Evolutionary conservation across 2,113 vertebrate genomes (phyloP).

Genomic region (Micromys minutus): DNA sequence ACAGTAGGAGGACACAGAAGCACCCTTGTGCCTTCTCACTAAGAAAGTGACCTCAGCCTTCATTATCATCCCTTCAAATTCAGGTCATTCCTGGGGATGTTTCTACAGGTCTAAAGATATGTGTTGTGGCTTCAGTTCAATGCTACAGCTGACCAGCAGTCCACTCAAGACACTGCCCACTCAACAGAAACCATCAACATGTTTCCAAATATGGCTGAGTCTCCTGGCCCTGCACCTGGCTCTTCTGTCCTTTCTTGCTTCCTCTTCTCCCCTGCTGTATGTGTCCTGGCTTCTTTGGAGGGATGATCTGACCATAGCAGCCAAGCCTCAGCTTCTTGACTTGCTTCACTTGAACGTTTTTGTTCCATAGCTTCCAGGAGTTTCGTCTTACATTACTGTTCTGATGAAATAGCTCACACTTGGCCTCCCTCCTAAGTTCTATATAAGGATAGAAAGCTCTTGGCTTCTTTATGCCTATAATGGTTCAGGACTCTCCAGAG

Average conservation of each 20-base stretch:
- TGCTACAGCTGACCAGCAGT: background rate
- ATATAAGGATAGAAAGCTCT: slow-evolving; percentile 50
- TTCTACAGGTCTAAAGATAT: background rate
- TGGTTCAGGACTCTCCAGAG: slow-evolving; percentile 59
- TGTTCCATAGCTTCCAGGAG: slow-evolving; percentile 42
- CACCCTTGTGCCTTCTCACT: slow-evolving; percentile 11
- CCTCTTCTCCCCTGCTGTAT: slow-evolving; percentile 1
- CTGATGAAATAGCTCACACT: slow-evolving; percentile 47
- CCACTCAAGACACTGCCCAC: background rate
- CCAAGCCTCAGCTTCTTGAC: slow-evolving; percentile 49
- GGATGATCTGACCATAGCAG: slow-evolving; percentile 12
- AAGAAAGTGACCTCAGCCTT: slow-evolving; percentile 9
- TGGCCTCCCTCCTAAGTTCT: slow-evolving; percentile 11
- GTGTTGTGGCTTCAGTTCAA: background rate
- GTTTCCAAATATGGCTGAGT: background rate
- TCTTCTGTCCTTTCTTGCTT: background rate
- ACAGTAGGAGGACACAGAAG: background rate
- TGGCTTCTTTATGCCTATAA: slow-evolving; percentile 20
- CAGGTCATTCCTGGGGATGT: background rate
- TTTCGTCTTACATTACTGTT: slow-evolving; percentile 49
- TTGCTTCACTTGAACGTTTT: slow-evolving; percentile 56
- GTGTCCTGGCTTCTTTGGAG: background rate
- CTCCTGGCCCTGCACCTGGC: no score
- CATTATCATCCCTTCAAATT: background rate
- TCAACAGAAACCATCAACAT: background rate